Percentiles rank a stretch among this genome's conserved stretches.
Evolutionary conservation across 2,888 invertebrate genomes (phyloP).

Genomic region (Anthrax anthrax): DNA sequence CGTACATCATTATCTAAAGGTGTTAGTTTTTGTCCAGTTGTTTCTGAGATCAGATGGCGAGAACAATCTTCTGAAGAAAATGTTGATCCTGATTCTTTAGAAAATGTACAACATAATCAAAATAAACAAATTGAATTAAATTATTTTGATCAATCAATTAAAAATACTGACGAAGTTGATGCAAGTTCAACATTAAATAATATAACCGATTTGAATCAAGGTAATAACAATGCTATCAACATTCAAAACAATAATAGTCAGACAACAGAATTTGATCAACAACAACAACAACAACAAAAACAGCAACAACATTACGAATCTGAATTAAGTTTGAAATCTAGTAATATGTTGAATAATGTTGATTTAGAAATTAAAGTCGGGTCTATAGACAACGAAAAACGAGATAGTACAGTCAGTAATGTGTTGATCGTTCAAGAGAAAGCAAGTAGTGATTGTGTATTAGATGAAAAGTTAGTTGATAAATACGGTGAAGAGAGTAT

Average conservation of each 20-base stretch:
- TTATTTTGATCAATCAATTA: not conserved
- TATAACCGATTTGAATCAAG: not conserved
- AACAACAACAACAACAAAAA: not conserved
- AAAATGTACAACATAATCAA: not conserved
- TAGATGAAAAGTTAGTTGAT: not conserved
- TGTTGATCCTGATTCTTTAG: constrained; percentile 4
- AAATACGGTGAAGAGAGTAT: not conserved
- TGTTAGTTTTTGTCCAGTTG: constrained; percentile 66
- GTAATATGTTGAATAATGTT: not conserved
- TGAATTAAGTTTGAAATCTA: not conserved
- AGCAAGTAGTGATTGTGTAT: not conserved
- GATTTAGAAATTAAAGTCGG: not conserved
- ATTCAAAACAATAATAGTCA: not conserved
- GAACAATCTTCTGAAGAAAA: constrained; percentile 41
- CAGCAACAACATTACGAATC: not conserved
- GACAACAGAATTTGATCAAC: not conserved
- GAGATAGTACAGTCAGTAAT: constrained; percentile 4
- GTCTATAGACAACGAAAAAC: not conserved
- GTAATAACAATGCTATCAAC: not conserved
- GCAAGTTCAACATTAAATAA: not conserved
- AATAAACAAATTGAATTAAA: not conserved
- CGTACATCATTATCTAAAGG: constrained; percentile 38
- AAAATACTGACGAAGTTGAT: not conserved
- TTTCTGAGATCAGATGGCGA: constrained; percentile 66
- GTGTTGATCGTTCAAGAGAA: constrained; percentile 7